These are phyloP conservation scores for Cyclina sinensis DNA, from an alignment of 1,140 invertebrate genomes.

Conservation along the genomic window DNA sequence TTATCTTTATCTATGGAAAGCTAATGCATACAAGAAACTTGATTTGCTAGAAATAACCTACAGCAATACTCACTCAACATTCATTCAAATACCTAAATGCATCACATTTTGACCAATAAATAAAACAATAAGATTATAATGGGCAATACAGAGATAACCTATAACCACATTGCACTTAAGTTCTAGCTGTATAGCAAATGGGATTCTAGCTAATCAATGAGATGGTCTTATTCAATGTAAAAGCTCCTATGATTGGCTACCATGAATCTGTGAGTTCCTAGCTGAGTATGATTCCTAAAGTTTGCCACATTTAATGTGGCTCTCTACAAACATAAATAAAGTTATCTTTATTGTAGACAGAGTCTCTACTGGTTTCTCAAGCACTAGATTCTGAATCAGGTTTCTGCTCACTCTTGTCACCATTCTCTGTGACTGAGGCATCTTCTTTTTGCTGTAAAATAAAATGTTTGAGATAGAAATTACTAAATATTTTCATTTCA, in stretches of 20 bases:
- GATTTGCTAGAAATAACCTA: too few relatives aligned
- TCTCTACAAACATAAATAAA: neutral
- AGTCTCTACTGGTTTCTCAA: neutral
- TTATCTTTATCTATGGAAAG: too few relatives aligned
- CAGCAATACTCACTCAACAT: neutral
- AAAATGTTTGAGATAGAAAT: neutral
- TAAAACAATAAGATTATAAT: neutral
- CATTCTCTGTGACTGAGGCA: neutral
- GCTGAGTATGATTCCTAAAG: neutral
- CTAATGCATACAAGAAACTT: too few relatives aligned
- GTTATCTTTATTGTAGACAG: neutral
- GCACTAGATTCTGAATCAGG: neutral
- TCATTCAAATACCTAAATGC: neutral
- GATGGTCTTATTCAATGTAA: neutral
- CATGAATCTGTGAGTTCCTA: neutral
- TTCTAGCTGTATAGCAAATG: neutral
- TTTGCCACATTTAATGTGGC: neutral
- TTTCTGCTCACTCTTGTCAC: neutral
- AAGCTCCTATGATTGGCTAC: slow-evolving; percentile 7
- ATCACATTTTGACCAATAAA: neutral
- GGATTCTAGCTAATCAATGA: neutral
- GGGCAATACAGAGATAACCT: neutral
- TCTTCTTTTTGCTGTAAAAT: neutral
- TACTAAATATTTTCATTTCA: neutral
- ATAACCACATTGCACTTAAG: neutral